Base-by-base conservation (phyloP, 2,888 invertebrate species). In the Andrena trimmerana region DNA sequence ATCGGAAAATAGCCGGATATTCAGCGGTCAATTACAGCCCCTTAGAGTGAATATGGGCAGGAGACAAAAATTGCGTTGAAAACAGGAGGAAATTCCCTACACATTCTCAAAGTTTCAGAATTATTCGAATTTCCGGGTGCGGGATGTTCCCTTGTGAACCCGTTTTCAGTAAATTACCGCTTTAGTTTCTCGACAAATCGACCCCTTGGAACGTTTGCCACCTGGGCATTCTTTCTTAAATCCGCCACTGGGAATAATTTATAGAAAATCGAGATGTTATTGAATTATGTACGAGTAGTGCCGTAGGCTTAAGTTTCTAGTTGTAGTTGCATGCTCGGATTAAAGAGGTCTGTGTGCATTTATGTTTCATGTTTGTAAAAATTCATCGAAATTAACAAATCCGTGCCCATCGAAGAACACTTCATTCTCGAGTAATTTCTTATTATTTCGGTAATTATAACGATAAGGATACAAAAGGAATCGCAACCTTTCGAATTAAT, bases 301-400 rank as follows among this genome's bases (percentile, higher is more conserved):
- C 52, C 16, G 50, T 72, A 63, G 54, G 27, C 13, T 70, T 79
- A 71, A 29, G 24, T 77, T 50, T 52, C 60, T 73, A 65, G 16
- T 60, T 78, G 13, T 66, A 75, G 50, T 78, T 67, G 50, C 42
- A 52, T 76, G 36, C 57, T 59, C 2, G 31, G 24, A 31, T 57
- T 48, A 66, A 42, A 52, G 29, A 71, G 50, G 36, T 83, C 73
- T 20, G 71, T 81, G 59, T 48, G 63, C 70, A 85, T 79, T 83
- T 88, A 78, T 65, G 67, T 48, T 33, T 72, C 63, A 4, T 33
- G 36, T 63, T 57, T 66, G 67, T 78, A 63, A 24, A 8, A 79
- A 59, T 59, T 78, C 29, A 57, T 68, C 65, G 10, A 71, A 82
- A 68, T 42, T 75, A 66, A 71, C 27, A 42, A 57, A 50, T 27